These are phyloP conservation scores for Poicephalus gulielmi DNA, from an alignment of 2,113 vertebrate species.

Conservation along the genomic window DNA sequence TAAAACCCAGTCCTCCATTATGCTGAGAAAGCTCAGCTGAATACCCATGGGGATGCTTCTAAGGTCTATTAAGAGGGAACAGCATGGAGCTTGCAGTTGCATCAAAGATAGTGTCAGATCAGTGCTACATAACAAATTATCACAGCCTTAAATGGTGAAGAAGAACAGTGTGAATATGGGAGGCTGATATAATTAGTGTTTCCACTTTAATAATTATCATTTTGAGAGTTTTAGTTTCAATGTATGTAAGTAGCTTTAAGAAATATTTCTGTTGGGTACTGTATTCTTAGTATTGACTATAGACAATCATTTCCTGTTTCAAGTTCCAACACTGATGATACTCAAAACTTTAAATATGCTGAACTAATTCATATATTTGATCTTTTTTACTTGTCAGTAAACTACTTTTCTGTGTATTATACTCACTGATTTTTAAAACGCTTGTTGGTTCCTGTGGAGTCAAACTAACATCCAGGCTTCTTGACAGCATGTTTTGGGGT, in stretches of 20 bases:
- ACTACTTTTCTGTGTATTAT: background rate
- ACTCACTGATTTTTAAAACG: background rate
- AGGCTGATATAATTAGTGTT: constrained; percentile 22
- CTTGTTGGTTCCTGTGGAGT: background rate
- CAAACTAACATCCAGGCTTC: background rate
- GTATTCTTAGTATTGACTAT: background rate
- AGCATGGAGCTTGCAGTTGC: constrained; percentile 5
- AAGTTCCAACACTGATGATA: background rate
- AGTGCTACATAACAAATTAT: constrained; percentile 27
- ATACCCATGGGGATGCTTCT: constrained; percentile 8
- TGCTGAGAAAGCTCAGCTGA: background rate
- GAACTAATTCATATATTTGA: background rate
- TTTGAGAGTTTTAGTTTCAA: constrained; percentile 25
- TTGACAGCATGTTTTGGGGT: background rate
- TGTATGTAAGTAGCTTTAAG: background rate
- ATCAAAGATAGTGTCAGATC: constrained; percentile 39
- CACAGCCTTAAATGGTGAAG: background rate
- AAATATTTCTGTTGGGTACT: background rate
- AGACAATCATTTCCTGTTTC: background rate
- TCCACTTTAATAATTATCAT: constrained; percentile 4
- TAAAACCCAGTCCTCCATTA: background rate
- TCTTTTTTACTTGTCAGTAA: background rate
- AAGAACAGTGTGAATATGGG: background rate
- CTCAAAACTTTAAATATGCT: background rate
- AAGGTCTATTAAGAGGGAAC: constrained; percentile 27